Evolutionary conservation across 1,140 invertebrate genomes (phyloP).

Genomic region (Scaptodrosophila lebanonensis): DNA sequence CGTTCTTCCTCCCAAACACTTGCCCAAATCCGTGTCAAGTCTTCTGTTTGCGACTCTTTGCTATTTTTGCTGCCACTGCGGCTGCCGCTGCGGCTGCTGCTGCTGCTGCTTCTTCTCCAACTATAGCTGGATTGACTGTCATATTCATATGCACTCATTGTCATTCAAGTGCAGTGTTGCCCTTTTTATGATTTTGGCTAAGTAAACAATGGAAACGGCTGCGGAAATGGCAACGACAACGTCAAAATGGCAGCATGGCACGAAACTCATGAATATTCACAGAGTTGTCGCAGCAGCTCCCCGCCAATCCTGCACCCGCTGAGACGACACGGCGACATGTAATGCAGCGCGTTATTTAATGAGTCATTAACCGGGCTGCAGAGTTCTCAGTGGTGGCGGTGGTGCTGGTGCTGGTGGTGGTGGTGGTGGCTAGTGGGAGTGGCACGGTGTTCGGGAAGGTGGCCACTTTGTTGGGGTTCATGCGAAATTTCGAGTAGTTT

Average conservation of each 20-base stretch:
- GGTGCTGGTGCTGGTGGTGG: neutral
- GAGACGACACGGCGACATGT: neutral
- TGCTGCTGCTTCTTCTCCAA: slow-evolving; percentile 29
- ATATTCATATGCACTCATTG: slow-evolving; percentile 48
- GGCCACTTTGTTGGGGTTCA: no score
- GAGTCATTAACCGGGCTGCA: slow-evolving; percentile 55
- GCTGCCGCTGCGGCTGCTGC: no score
- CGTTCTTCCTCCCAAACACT: no score
- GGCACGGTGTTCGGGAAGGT: no score
- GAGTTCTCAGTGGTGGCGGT: neutral
- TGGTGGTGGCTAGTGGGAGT: no score
- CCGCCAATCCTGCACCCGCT: slow-evolving; percentile 15
- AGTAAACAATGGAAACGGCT: slow-evolving; percentile 44
- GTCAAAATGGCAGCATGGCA: slow-evolving; percentile 74
- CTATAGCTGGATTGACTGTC: slow-evolving; percentile 62
- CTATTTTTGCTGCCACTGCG: no score
- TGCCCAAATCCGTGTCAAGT: slow-evolving; percentile 55
- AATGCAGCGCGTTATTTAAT: slow-evolving; percentile 58
- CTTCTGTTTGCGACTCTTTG: slow-evolving; percentile 11
- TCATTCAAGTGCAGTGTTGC: slow-evolving; percentile 30
- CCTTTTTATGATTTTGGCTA: slow-evolving; percentile 20
- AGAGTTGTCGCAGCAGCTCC: slow-evolving; percentile 8
- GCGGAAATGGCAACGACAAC: slow-evolving; percentile 22
- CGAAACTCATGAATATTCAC: slow-evolving; percentile 74
- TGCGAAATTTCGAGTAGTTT: no score